Base-by-base conservation (phyloP, 1,140 invertebrate species). In the Orius laevigatus region DNA sequence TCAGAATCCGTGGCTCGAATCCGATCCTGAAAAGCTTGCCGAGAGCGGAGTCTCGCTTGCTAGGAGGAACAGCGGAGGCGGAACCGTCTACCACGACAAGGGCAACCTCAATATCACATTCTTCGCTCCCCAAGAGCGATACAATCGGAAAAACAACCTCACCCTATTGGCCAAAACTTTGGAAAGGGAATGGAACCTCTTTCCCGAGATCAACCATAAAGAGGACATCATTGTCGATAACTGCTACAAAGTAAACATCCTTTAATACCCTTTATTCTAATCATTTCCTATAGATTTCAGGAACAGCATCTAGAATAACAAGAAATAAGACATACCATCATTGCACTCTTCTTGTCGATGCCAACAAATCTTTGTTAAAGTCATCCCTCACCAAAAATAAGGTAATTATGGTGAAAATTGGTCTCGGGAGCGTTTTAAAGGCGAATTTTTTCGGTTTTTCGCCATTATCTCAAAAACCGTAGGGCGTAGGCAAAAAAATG, bases 1-100 rank as follows among this genome's bases (percentile, higher is more conserved):
- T 67, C 94, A 98, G 64, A 99, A 98, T 67, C 89, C 92, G 1
- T 98, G 92, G 82, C 61, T 81, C 14, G 94, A 98, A 66, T 78
- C 82, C 2, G 86, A 95, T 61, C 53, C 66, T 46, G 66, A 73
- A 2, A 68, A 66, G 31, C 56, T 81, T 15, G 61, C 70, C 40
- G 70, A 76, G 31, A 65, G 71, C 16, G 74, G 73, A 12, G 75
- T 93, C 39, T 63, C 72, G 2, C 56, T 96, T 12, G 93, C 81
- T 1, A 71, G 94, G 44, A 71, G 93, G 14, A 87, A 90, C 58
- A 95, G 90, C 64, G 93, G 91, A n/a, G 95, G 94, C 49, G 92
- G 91, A 8, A 84, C 90, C 12, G 91, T 98, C 14, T 98, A 91
- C 64, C 93, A 98, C 65, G 94, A 98, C 65, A 59, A 72, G 51